Conservation (phyloP, 2,797 vertebrate genomes). For the Helicolenus hilgendorfi region DNA sequence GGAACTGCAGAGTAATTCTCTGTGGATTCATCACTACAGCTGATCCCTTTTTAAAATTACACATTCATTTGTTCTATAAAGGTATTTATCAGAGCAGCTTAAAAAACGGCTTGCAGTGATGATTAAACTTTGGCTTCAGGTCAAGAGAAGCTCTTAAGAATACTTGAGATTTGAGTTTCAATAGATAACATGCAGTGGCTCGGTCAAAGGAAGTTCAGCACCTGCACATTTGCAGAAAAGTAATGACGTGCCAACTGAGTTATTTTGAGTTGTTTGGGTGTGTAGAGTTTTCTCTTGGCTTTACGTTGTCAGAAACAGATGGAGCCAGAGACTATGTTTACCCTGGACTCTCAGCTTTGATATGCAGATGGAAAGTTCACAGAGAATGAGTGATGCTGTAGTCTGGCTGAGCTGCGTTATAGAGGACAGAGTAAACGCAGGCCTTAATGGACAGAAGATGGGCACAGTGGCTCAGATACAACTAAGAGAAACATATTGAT, state of each 20-base stretch:
- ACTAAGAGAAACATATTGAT: slow-evolving; percentile 50
- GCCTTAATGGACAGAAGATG: slow-evolving; percentile 70
- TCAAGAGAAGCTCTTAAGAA: not conserved
- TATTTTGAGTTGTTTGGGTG: slow-evolving; percentile 57
- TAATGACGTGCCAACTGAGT: slow-evolving; percentile 31
- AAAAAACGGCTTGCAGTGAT: not conserved
- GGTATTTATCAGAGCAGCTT: not conserved
- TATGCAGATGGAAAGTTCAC: slow-evolving; percentile 92
- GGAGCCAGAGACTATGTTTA: slow-evolving; percentile 89
- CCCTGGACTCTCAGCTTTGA: slow-evolving; percentile 89
- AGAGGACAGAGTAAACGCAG: slow-evolving; percentile 77
- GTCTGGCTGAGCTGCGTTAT: slow-evolving; percentile 74
- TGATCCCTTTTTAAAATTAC: not conserved
- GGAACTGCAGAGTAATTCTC: not conserved
- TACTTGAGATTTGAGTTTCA: not conserved
- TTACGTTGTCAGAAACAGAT: slow-evolving; percentile 87
- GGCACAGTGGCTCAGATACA: slow-evolving; percentile 30
- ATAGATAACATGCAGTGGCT: not conserved
- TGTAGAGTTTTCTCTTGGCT: slow-evolving; percentile 66
- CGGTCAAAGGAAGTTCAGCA: slow-evolving; percentile 20
- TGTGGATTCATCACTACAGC: not conserved
- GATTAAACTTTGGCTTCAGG: not conserved
- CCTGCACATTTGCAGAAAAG: slow-evolving; percentile 19
- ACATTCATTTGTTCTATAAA: not conserved
- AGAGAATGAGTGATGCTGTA: slow-evolving; percentile 91